Evolutionary conservation across 2,797 vertebrate species (phyloP), one percentile per base, ranked within the genome.

Genomic region (Centroberyx gerrardi): DNA sequence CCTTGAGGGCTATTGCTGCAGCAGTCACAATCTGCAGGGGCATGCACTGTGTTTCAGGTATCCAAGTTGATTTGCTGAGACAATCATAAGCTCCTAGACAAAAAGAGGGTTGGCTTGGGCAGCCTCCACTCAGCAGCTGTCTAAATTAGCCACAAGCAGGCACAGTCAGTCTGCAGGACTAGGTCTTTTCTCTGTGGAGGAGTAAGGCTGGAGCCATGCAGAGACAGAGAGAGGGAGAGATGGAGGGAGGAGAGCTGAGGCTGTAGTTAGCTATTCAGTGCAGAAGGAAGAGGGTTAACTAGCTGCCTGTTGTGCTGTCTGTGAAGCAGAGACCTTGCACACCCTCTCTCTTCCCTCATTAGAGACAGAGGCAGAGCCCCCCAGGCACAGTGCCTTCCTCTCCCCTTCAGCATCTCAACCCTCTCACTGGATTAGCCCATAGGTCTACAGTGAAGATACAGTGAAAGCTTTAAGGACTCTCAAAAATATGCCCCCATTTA

Each of bases 341-440:
- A 80, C 17, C 59, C 67, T 83, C 75, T 68, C 77, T 85, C 70
- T 69, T 79, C 69, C 68, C 88, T 92, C 92, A 91, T 93, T 94
- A 94, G 79, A 65, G 54, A 42, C 61, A 59, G 48, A 88, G 78
- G 63, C 52, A 65, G 81, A 88, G 69, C 71, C 77, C 90, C 86
- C 77, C 28, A 67, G 87, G 85, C 87, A 67, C 71, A 46, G 36
- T 17, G 74, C 52, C 82, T 83, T 28, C 31, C 87, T 83, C 84
- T 49, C 8, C 76, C 72, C 78, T 82, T 72, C 78, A 80, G 83
- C 86, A 79, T 88, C 84, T 84, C 78, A 67, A 67, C 18, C 36
- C 65, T 90, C 54, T 90, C 87, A 86, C 87, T 87, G 84, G 81
- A 90, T 93, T 87, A 84, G 52, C 80, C 78, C 44, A 59, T 62